Evolutionary conservation across 2,113 vertebrate species (phyloP), one percentile per base, ranked within the genome.

Genomic region (Datnioides undecimradiatus): DNA sequence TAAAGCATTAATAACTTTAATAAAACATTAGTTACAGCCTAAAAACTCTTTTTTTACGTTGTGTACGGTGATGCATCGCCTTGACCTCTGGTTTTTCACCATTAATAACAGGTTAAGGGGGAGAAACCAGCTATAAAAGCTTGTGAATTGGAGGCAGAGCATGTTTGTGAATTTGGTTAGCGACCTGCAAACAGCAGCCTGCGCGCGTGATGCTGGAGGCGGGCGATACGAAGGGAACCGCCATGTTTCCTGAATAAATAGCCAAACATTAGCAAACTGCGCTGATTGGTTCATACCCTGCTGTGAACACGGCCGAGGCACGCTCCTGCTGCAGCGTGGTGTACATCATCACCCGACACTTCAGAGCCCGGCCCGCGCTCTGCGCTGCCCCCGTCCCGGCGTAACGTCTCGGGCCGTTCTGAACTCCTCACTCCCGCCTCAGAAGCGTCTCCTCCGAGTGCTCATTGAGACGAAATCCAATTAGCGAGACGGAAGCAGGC

Each of bases 401-500:
- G 16, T 16, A 38, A 66, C 21, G 55, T 55, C 55, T 70, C 36
- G 8, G 55, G 57, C 49, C 41, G 25, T 62, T 76, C 31, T 67
- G 36, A 81, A 49, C 76, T 59, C 7, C 73, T 55, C 33, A 5
- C 34, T 73, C 65, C 65, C 34, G 48, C 75, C 67, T 80, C 70
- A 49, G 62, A 73, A 40, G 31, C 67, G 7, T 55, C 72, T 72
- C 33, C 57, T 72, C 36, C 40, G 36, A 65, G 51, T 67, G 36
- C 64, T 75, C 76, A 51, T 85, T 4, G 23, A 79, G 59, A 65
- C 25, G 0, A 82, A 85, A 85, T 77, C 88, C 71, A 82, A 75
- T 88, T 73, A 27, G 38, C 65, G 23, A n/a, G 41, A 41, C 57
- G 76, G 75, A 86, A 84, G 38, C 9, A 33, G 11, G 51, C 11